Evolutionary conservation across 2,113 vertebrate genomes (phyloP), one percentile per base, ranked within the genome.

Genomic region (Corydoras maculifer): DNA sequence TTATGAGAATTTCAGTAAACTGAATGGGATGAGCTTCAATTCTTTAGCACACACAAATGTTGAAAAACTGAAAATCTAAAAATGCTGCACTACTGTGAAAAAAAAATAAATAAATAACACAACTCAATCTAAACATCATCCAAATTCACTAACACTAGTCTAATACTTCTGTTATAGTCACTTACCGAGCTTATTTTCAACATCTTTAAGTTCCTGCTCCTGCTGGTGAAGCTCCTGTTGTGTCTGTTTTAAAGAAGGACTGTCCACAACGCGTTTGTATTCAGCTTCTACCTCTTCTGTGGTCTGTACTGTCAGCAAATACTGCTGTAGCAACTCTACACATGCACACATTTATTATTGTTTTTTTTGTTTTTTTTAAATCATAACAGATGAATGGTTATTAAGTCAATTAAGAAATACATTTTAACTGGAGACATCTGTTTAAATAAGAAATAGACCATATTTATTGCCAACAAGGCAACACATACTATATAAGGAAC

Each of bases 321-420:
- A 94, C 58, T 91, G 87, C 4, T 81, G 83, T 70, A 98, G 88
- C 62, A 92, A 78, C 0, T 90, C 95, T 97, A 76, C n/a, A 54
- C 54, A 63, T 30, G 64, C 62, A 80, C 57, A 25, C 18, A 25
- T 25, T 25, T 25, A 2, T 25, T 25, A 25, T 25, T 25, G 18
- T 25, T 25, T 25, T 25, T 25, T 25, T 25, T n/a, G n/a, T n/a
- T n/a, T n/a, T n/a, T n/a, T n/a, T n/a, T n/a, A 2, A 55, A 13
- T 51, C 49, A 30, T 25, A 64, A 8, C 5, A 18, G 1, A 2
- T 58, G 15, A 18, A 9, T 58, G 2, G 15, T 25, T 2, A 18
- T 18, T 18, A 58, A 18, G n/a, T 58, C 9, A 57, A 2, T 50
- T 64, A 25, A 48, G 15, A 25, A 25, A 25, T 25, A 25, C 18